Percentiles rank a stretch among this genome's conserved stretches.
Evolutionary conservation across 2,797 vertebrate species (phyloP).

Genomic region (Lindbergichthys nudifrons): DNA sequence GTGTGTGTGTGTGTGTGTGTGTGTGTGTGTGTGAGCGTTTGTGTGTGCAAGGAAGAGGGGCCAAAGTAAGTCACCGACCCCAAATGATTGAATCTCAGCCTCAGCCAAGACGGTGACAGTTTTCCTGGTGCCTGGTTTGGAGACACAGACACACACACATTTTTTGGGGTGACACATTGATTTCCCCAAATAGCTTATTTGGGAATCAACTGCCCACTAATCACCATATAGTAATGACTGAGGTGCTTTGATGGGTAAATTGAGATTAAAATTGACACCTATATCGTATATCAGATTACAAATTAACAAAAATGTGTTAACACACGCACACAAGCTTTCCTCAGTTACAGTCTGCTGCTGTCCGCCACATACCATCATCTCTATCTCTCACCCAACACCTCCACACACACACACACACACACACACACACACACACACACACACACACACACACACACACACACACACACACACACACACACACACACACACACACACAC

Average conservation of each 20-base stretch:
- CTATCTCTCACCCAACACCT: constrained; percentile 82
- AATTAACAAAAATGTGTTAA: not conserved
- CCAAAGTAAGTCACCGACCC: constrained; percentile 77
- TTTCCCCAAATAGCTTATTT: no score
- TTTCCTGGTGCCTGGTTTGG: constrained; percentile 76
- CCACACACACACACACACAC: constrained; percentile 38
- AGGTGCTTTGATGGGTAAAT: no score
- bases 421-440: constrained; percentile 27
- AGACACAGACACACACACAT: constrained; percentile 21
- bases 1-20: constrained; percentile 23
- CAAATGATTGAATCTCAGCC: constrained; percentile 70
- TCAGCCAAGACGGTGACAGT: constrained; percentile 77
- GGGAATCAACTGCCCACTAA: no score
- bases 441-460: not conserved
- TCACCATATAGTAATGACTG: no score
- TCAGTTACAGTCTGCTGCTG: constrained; percentile 42
- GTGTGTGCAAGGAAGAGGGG: constrained; percentile 78
- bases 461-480: not conserved
- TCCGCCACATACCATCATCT: constrained; percentile 72
- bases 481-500: constrained; percentile 48
- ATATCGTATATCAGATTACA: no score
- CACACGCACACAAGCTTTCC: constrained; percentile 27
- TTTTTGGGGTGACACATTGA: no score
- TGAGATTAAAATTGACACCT: no score
- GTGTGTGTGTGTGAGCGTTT: constrained; percentile 32